phyloP scores from a whole-genome alignment of 1,140 invertebrate species.

The Cotesia typhae region DNA sequence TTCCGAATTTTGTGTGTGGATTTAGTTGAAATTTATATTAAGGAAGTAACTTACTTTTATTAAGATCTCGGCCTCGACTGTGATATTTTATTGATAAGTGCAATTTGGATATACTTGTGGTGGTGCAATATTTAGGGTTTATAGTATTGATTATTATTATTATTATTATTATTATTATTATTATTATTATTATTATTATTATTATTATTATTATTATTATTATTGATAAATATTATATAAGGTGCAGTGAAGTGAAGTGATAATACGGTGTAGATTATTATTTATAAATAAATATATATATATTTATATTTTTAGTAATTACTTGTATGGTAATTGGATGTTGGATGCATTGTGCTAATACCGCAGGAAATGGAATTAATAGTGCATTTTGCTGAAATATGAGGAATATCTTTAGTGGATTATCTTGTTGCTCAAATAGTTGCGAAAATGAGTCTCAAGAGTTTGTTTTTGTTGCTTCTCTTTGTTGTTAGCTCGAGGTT shows the following conservation, averaged over 20 bases:
- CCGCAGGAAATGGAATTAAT: constrained; percentile 26
- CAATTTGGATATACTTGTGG: constrained; percentile 22
- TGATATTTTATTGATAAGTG: constrained; percentile 25
- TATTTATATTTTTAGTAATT: background rate
- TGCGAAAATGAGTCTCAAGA: constrained; percentile 58
- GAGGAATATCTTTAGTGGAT: constrained; percentile 57
- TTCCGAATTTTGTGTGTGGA: background rate
- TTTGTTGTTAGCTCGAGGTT: constrained; percentile 57
- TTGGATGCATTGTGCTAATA: background rate
- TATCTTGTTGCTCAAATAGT: constrained; percentile 49
- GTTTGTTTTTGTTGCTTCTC: constrained; percentile 51
- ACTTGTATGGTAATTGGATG: background rate
- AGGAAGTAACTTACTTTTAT: background rate
- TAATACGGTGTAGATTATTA: constrained; percentile 3
- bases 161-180: background rate
- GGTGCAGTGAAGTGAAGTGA: constrained; percentile 28
- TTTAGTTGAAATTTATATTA: background rate
- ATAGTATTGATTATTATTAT: background rate
- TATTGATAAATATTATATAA: background rate
- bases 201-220: background rate
- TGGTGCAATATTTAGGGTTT: constrained; percentile 31
- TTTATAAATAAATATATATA: constrained; percentile 7
- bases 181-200: background rate
- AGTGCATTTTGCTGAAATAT: constrained; percentile 55
- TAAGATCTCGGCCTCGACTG: constrained; percentile 26